Conservation (phyloP, 2,888 invertebrate species). For the Agapostemon virescens region DNA sequence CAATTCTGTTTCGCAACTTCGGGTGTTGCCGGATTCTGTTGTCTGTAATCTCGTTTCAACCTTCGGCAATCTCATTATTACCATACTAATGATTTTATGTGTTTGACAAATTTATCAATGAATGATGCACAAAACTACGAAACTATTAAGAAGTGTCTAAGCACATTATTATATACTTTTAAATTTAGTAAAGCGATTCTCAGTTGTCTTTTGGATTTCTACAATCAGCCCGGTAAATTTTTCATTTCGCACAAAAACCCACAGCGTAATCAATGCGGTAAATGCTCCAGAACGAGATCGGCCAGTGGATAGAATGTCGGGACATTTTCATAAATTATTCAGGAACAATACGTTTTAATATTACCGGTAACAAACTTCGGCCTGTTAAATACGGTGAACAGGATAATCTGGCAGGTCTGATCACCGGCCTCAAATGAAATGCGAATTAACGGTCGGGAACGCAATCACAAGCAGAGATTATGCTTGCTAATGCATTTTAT, state of each 20-base stretch:
- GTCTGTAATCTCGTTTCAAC: too few relatives aligned
- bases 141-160: too few relatives aligned
- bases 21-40: too few relatives aligned
- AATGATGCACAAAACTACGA: too few relatives aligned
- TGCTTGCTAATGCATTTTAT: conserved; percentile 4
- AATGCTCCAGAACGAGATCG: neutral
- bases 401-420: conserved; percentile 7
- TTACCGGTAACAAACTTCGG: neutral
- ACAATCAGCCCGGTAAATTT: too few relatives aligned
- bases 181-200: too few relatives aligned
- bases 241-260: neutral
- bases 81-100: too few relatives aligned
- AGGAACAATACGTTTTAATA: neutral
- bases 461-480: conserved; percentile 1
- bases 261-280: neutral
- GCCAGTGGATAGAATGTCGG: neutral
- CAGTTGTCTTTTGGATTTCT: too few relatives aligned
- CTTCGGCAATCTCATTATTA: too few relatives aligned
- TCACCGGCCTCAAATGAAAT: neutral
- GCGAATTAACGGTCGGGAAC: conserved; percentile 1
- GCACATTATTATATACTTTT: too few relatives aligned
- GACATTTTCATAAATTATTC: neutral
- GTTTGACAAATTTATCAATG: too few relatives aligned
- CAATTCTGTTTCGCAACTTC: too few relatives aligned
- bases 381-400: neutral